Evolutionary conservation across 2,797 vertebrate genomes (phyloP).

Genomic region (Semaprochilodus insignis): DNA sequence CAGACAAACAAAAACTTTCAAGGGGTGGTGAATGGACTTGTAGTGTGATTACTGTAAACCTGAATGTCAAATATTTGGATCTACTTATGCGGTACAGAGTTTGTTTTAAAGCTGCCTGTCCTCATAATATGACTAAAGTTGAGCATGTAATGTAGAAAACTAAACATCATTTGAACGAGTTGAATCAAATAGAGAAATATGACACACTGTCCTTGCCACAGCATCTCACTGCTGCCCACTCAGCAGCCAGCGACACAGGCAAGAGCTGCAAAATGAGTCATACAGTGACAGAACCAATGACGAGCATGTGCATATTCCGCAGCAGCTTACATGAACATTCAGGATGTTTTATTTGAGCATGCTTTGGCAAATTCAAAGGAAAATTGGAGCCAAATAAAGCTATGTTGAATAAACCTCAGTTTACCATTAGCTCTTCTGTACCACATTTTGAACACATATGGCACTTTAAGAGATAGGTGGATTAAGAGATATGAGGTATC

Average conservation of each 20-base stretch:
- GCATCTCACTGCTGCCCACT: constrained; percentile 39
- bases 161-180: background rate
- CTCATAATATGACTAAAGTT: background rate
- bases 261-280: constrained; percentile 39
- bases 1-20: constrained; percentile 30
- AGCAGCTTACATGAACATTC: background rate
- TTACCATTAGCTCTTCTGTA: background rate
- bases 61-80: constrained; percentile 22
- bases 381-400: background rate
- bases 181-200: background rate
- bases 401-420: background rate
- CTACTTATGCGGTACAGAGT: background rate
- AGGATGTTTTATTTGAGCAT: background rate
- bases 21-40: constrained; percentile 14
- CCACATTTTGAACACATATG: background rate
- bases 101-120: background rate
- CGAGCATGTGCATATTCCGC: background rate
- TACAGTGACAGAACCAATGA: constrained; percentile 25
- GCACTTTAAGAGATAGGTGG: constrained; percentile 7
- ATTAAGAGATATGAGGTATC: constrained; percentile 48
- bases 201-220: constrained; percentile 20
- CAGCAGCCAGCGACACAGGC: constrained; percentile 15
- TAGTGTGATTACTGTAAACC: constrained; percentile 10
- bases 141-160: background rate
- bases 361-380: background rate